Evolutionary conservation across 1,140 invertebrate genomes (phyloP).

Genomic region (Tetramorium simillimum): DNA sequence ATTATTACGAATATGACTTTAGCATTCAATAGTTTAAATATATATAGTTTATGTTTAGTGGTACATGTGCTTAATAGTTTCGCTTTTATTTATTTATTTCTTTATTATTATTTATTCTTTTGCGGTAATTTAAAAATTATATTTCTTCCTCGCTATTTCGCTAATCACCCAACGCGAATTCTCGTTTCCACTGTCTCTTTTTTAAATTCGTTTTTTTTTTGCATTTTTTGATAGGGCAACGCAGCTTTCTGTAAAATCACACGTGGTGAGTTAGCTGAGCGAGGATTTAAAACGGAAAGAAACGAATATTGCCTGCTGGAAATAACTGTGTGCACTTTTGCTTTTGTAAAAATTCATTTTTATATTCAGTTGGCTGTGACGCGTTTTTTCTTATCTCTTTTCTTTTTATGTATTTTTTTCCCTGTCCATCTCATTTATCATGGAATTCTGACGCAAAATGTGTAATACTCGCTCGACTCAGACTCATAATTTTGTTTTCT

Average conservation of each 20-base stretch:
- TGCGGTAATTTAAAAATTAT: slow-evolving; percentile 77
- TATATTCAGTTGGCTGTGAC: slow-evolving; percentile 73
- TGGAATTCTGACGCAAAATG: not conserved
- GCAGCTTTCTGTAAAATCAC: slow-evolving; percentile 45
- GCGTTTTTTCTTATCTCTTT: slow-evolving; percentile 29
- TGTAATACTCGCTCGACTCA: slow-evolving; percentile 11
- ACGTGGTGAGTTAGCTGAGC: slow-evolving; percentile 48
- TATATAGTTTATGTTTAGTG: slow-evolving; percentile 84
- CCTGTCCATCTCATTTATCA: not conserved
- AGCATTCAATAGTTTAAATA: slow-evolving; percentile 84
- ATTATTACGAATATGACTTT: slow-evolving; percentile 82
- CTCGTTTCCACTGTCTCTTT: not conserved
- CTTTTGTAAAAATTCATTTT: slow-evolving; percentile 68
- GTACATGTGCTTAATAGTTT: slow-evolving; percentile 80
- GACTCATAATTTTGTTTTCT: slow-evolving; percentile 16
- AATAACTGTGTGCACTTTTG: slow-evolving; percentile 39
- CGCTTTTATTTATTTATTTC: slow-evolving; percentile 53
- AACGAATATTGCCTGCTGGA: slow-evolving; percentile 60
- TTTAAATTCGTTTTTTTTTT: not conserved
- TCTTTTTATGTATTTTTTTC: not conserved
- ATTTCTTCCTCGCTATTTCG: slow-evolving; percentile 68
- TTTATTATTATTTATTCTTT: slow-evolving; percentile 50
- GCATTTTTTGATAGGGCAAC: slow-evolving; percentile 49
- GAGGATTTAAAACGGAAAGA: slow-evolving; percentile 63
- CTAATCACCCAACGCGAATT: slow-evolving; percentile 25